These are phyloP conservation scores for Sebastolobus altivelis DNA, from an alignment of 2,797 vertebrate species.

Conservation along the genomic window DNA sequence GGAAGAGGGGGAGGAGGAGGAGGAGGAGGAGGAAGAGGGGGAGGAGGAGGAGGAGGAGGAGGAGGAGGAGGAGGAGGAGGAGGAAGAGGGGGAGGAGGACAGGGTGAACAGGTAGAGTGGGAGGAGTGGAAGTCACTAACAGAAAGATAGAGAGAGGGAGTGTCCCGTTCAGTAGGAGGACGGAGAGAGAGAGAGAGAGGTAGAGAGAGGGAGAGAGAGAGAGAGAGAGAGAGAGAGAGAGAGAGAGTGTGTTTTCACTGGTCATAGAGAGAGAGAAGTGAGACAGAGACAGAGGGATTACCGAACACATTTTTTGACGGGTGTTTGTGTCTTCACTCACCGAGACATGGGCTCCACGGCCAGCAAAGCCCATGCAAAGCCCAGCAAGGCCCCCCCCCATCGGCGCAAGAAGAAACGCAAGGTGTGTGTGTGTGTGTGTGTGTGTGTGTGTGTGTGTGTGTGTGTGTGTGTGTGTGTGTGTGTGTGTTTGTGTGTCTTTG, in stretches of 20 bases:
- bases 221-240: not conserved
- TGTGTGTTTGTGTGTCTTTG: not conserved
- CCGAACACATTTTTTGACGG: not conserved
- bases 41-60: conserved; percentile 26
- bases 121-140: conserved; percentile 49
- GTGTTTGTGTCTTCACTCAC: not conserved
- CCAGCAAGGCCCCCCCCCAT: conserved; percentile 50
- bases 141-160: not conserved
- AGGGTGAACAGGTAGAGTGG: conserved; percentile 56
- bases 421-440: conserved; percentile 61
- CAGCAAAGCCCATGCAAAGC: conserved; percentile 47
- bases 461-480: conserved; percentile 10
- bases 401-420: conserved; percentile 69
- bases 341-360: conserved; percentile 72
- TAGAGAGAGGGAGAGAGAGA: not conserved
- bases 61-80: conserved; percentile 50
- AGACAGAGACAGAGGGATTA: conserved; percentile 1
- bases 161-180: conserved; percentile 8
- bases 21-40: conserved; percentile 27
- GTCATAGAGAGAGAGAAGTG: conserved; percentile 5
- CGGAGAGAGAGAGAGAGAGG: not conserved
- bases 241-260: not conserved
- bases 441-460: conserved; percentile 33
- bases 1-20: conserved; percentile 20
- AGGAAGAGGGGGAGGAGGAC: conserved; percentile 34